A percentile compares a stretch with the other conserved stretches of the same genome.
These are phyloP conservation scores for Garra rufa DNA, from an alignment of 2,113 vertebrate genomes.

Conservation along the genomic window DNA sequence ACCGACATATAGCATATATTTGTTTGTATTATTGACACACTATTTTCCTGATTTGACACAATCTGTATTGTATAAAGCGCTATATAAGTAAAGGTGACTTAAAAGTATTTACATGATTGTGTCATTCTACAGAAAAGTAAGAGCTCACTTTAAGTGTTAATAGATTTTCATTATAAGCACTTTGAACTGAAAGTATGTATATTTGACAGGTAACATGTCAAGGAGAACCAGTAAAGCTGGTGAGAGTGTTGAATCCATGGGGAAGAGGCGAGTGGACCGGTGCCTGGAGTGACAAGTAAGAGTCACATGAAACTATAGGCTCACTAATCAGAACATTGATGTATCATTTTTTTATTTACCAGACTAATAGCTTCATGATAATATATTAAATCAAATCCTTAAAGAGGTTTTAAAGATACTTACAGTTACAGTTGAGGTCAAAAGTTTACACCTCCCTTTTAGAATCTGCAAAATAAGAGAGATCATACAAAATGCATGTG, in stretches of 20 bases:
- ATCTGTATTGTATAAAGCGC: no score
- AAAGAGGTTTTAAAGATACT: not conserved
- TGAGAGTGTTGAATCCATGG: constrained; percentile 85
- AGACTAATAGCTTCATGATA: not conserved
- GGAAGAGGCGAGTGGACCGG: constrained; percentile 83
- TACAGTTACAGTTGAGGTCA: no score
- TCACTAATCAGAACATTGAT: not conserved
- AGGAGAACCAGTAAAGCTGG: constrained; percentile 71
- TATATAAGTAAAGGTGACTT: no score
- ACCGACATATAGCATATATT: no score
- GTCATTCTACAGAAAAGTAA: not conserved
- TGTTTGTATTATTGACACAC: no score
- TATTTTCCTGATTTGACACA: no score
- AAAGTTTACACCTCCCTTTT: no score
- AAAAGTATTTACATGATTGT: not conserved
- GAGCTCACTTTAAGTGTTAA: not conserved
- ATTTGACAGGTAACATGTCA: constrained; percentile 59
- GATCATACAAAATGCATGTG: no score
- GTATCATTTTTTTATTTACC: not conserved
- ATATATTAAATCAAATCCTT: not conserved
- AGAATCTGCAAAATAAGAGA: no score
- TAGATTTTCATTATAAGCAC: not conserved
- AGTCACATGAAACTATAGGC: not conserved
- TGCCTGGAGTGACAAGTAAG: constrained; percentile 85
- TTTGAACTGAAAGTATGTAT: not conserved